A percentile compares a stretch with the other conserved stretches of the same genome.
These are phyloP conservation scores for Meteorus sp. DNA, from an alignment of 1,140 invertebrate species.

Conservation along the genomic window DNA sequence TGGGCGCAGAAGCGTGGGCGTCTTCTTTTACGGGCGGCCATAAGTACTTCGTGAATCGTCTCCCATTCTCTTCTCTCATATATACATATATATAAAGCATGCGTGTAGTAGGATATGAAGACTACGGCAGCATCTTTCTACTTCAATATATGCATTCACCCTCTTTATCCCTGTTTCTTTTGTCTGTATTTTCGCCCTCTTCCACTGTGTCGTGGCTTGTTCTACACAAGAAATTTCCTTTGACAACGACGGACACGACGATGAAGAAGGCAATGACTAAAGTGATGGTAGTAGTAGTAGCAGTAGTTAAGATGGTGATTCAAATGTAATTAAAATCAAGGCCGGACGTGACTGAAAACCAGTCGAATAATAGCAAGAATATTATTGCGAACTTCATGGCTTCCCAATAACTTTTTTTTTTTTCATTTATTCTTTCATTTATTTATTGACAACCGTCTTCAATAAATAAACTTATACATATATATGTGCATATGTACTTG, in stretches of 20 bases:
- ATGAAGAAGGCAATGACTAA: background rate
- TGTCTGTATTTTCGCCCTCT: background rate
- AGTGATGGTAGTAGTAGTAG: slow-evolving; percentile 27
- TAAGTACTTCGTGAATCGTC: slow-evolving; percentile 33
- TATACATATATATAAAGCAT: background rate
- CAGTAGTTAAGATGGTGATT: slow-evolving; percentile 38
- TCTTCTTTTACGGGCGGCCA: slow-evolving; percentile 41
- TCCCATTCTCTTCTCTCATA: background rate
- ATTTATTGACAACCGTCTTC: slow-evolving; percentile 1
- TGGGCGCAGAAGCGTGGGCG: slow-evolving; percentile 39
- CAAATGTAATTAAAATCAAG: slow-evolving; percentile 43
- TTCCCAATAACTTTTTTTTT: slow-evolving; percentile 4
- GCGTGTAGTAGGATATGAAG: too few species aligned
- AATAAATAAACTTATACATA: too few species aligned
- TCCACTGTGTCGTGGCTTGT: background rate
- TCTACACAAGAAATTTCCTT: too few species aligned
- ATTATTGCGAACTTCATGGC: slow-evolving; percentile 29
- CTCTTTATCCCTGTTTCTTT: background rate
- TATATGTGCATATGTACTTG: too few species aligned
- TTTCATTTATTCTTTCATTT: background rate
- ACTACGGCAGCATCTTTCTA: background rate
- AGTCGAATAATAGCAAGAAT: slow-evolving; percentile 30
- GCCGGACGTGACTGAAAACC: slow-evolving; percentile 29
- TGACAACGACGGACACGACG: background rate
- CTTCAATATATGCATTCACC: background rate